phyloP scores from a whole-genome alignment of 2,113 vertebrate genomes.

The Bungarus multicinctus region DNA sequence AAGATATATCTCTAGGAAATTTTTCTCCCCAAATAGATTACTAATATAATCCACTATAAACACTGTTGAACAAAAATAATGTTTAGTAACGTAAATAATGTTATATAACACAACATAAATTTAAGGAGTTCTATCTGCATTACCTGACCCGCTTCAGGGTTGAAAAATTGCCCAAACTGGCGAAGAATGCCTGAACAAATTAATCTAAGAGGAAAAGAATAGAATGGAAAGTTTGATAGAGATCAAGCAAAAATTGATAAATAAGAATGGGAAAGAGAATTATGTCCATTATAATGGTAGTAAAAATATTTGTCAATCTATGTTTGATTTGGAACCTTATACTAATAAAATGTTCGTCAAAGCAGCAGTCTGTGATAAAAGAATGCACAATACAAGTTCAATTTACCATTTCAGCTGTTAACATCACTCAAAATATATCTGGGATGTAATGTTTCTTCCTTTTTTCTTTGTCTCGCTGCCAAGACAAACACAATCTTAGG shows the following conservation, averaged over 20 bases:
- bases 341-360: neutral
- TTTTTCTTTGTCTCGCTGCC: neutral
- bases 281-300: neutral
- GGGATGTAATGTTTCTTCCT: neutral
- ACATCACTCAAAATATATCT: neutral
- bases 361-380: neutral
- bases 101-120: neutral
- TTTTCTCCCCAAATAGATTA: neutral
- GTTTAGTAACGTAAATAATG: neutral
- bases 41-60: neutral
- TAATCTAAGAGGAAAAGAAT: neutral
- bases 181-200: neutral
- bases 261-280: neutral
- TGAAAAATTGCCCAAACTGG: neutral
- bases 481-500: neutral
- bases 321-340: neutral
- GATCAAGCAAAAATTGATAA: neutral
- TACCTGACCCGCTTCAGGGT: neutral
- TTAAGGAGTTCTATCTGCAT: neutral
- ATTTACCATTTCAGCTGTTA: neutral
- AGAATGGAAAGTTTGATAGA: neutral
- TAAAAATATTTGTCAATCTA: neutral
- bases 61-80: neutral
- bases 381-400: neutral
- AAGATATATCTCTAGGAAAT: neutral